A percentile compares a stretch with the other conserved stretches of the same genome.
Conservation (phyloP, 2,113 vertebrate species). For the Galemys pyrenaicus region DNA sequence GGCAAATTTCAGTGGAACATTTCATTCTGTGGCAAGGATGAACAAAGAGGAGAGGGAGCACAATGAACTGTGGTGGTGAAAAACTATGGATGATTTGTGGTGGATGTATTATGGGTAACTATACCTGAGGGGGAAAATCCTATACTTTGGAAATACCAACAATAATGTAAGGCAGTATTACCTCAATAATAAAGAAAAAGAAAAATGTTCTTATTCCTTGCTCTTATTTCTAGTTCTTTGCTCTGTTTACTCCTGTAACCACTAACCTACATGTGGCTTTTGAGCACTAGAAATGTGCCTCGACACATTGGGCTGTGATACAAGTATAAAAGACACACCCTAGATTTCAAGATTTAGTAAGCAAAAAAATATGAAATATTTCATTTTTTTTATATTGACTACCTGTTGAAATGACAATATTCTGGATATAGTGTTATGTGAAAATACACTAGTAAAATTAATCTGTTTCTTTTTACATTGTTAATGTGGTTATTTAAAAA, state of each 20-base stretch:
- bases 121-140: no score
- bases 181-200: no score
- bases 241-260: neutral
- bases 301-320: neutral
- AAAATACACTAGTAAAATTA: slow-evolving; percentile 24
- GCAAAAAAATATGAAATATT: neutral
- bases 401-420: neutral
- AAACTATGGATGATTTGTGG: no score
- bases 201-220: neutral
- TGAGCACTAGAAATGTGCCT: neutral
- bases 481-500: neutral
- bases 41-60: neutral
- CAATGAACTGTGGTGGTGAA: no score
- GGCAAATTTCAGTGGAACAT: neutral
- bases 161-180: no score
- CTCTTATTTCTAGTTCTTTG: neutral
- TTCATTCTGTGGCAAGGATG: slow-evolving; percentile 6
- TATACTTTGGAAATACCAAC: no score
- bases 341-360: neutral
- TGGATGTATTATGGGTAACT: no score
- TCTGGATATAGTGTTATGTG: neutral
- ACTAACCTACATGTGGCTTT: neutral
- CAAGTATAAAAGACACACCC: neutral
- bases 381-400: neutral
- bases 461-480: neutral